Percentiles rank a stretch among this genome's conserved stretches.
Conservation (phyloP, 1,140 invertebrate genomes). For the Monochamus saltuarius region DNA sequence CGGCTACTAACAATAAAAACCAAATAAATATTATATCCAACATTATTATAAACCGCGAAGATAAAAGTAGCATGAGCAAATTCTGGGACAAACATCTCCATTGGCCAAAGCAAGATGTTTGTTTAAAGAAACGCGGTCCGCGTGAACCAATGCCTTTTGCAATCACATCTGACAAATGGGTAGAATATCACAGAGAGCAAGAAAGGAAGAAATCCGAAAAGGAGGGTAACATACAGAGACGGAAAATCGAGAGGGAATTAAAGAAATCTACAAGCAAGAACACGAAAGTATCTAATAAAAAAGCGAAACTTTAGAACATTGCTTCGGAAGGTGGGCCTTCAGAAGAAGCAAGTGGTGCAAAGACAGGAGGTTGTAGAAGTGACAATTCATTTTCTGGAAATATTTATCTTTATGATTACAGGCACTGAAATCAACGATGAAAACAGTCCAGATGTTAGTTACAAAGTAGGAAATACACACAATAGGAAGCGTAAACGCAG, state of each 20-base stretch:
- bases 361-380: background rate
- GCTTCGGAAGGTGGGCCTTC: background rate
- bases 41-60: background rate
- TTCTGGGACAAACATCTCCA: background rate
- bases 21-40: background rate
- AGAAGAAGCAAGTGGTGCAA: background rate
- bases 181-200: background rate
- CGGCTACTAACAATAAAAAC: background rate
- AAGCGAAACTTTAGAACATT: background rate
- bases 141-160: background rate
- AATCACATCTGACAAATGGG: conserved; percentile 1
- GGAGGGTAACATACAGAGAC: too few relatives aligned
- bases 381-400: too few relatives aligned
- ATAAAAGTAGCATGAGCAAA: background rate
- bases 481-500: too few relatives aligned
- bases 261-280: background rate
- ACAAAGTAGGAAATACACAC: too few relatives aligned
- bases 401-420: too few relatives aligned
- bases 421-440: too few relatives aligned
- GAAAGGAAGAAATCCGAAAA: background rate
- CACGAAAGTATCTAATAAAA: background rate
- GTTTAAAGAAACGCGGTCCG: background rate
- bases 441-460: too few relatives aligned
- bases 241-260: too few relatives aligned
- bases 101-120: background rate